Conservation (phyloP, 2,113 vertebrate genomes). For the Phainopepla nitens region DNA sequence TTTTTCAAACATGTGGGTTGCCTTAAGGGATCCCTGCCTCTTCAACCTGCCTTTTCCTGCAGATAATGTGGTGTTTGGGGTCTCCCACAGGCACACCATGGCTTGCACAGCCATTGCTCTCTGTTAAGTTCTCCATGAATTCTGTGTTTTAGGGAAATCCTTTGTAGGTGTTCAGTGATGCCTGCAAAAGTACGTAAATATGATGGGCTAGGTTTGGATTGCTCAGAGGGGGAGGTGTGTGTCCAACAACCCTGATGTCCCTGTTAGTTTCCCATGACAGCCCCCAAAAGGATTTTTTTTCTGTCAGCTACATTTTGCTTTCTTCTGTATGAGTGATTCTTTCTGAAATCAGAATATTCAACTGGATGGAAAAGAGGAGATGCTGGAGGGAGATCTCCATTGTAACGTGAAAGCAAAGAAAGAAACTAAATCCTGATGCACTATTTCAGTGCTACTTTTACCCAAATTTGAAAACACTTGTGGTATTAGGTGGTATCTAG, state of each 20-base stretch:
- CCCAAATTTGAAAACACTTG: background rate
- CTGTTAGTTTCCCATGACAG: fast-evolving
- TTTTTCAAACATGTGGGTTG: background rate
- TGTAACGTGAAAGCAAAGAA: background rate
- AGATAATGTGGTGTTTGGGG: background rate
- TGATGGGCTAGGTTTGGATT: background rate
- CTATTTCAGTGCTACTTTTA: background rate
- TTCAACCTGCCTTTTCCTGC: background rate
- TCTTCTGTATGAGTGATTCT: background rate
- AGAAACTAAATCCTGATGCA: background rate
- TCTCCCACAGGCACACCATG: background rate
- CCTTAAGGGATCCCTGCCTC: background rate
- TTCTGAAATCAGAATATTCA: background rate
- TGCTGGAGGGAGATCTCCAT: background rate
- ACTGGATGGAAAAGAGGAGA: background rate
- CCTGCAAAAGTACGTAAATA: background rate
- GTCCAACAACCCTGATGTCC: too few relatives aligned
- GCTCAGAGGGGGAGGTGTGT: background rate
- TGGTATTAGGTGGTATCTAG: background rate
- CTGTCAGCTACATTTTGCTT: background rate
- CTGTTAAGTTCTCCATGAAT: background rate
- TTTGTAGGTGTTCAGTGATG: background rate
- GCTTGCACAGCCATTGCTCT: background rate
- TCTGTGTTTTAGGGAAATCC: background rate
- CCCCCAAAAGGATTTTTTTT: background rate